Base-by-base conservation (phyloP, 2,113 vertebrate genomes). In the Dasypus novemcinctus region DNA sequence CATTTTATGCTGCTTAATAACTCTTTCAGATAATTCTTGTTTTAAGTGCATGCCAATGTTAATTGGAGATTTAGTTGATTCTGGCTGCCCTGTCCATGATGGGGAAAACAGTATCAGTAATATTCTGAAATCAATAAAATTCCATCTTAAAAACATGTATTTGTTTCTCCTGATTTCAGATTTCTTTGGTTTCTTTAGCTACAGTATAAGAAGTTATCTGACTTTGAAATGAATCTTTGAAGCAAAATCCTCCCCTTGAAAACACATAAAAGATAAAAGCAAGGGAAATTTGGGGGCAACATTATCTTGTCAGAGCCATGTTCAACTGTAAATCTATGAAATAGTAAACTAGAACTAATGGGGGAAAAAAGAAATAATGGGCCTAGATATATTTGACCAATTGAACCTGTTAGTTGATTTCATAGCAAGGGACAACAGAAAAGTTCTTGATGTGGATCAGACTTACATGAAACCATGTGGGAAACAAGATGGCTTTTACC, bases 31-130 rank as follows among this genome's bases (percentile, higher is more conserved):
- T 59, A 96, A 87, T 96, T 95, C 78, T 63, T 75, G 80, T 31
- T 81, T 96, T 97, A 69, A 83, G 96, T 96, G n/a, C 87, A 78
- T 96, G 80, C 83, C 85, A 97, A 95, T 95, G 95, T 82, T 96
- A 98, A 98, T 93, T 90, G 87, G 96, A 94, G 74, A 93, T 61
- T 97, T 95, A 97, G 79, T 82, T 97, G 66, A 97, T 96, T 93
- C 82, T 88, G 85, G 92, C 69, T 84, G 33, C 5, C 33, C 81
- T 81, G 38, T 82, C 61, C 87, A 83, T 25, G 76, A 8, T 63
- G 68, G 75, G 52, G 38, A 96, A 96, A 97, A 96, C 23, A 54
- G 38, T 95, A 92, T 79, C 72, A 93, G 63, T 49, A 0, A 0
- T 81, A 95, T 89, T 87, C 54, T 7, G 9, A 95, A 90, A 94